Evolutionary conservation across 2,888 invertebrate genomes (phyloP), one percentile per base, ranked within the genome.

Genomic region (Dasypolia templi): DNA sequence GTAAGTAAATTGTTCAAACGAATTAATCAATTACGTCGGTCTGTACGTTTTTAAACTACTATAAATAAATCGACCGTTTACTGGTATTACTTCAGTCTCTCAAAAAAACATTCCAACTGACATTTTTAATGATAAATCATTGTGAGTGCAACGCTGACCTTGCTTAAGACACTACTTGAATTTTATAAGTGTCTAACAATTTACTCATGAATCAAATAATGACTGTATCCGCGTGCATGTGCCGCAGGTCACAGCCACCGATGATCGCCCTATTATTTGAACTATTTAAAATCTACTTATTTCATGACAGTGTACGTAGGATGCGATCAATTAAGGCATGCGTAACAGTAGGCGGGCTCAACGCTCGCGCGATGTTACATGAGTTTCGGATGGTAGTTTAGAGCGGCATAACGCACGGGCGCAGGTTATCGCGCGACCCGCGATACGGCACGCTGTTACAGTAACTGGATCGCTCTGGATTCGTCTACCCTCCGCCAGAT

Each of bases 371-470:
- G 19, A 14, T 49, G 29, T 82, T 68, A 46, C 67, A 49, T 44
- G 68, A 81, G 51, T 22, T 56, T 65, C 3, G 12, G 29, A 2
- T 39, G 35, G 22, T 67, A 42, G 46, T 49, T 26, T 12, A 44
- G 1, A 39, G 32, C 32, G 6, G 42, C 61, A 55, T n/a, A 74
- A 26, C 26, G 58, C 77, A 19, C 53, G 69, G 66, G n/a, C 56
- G 66, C 71, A 14, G 67, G 72, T 62, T 82, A 80, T 82, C 83
- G 72, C 39, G 51, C 75, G 66, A 35, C 59, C 81, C 44, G 61
- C 42, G 72, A 55, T 56, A 44, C 51, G 26, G 64, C 46, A n/a
- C 82, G 39, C 55, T 39, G 77, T 14, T 66, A 59, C n/a, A 29
- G 70, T 19, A 58, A 29, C 77, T 44, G 64, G 55, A 51, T 55